Conservation (phyloP, 2,797 vertebrate species). For the Sarcophilus harrisii region DNA sequence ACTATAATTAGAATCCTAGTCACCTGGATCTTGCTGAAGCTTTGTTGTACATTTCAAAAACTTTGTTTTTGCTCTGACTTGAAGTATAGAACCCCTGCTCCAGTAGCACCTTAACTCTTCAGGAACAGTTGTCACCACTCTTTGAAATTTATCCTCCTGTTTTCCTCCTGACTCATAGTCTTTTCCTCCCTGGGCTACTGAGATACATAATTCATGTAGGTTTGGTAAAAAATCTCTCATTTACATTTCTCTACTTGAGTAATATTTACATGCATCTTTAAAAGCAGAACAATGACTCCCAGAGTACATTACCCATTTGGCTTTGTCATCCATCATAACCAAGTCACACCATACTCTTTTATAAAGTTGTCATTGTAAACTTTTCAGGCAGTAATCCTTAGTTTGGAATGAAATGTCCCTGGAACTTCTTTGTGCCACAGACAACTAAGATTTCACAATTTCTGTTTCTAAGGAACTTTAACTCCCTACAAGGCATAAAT, state of each 20-base stretch:
- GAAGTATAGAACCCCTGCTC: background rate
- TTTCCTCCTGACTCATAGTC: background rate
- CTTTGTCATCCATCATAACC: constrained; percentile 46
- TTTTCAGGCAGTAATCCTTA: constrained; percentile 21
- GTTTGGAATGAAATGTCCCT: background rate
- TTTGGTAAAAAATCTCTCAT: constrained; percentile 57
- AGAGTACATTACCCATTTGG: constrained; percentile 13
- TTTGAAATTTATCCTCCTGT: background rate
- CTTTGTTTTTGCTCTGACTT: background rate
- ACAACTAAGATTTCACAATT: background rate
- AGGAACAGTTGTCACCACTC: background rate
- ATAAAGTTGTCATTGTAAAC: constrained; percentile 1
- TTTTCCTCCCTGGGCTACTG: background rate
- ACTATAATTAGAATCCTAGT: constrained; percentile 5
- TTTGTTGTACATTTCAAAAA: constrained; percentile 17
- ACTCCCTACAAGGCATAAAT: background rate
- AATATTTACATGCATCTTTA: constrained; percentile 40
- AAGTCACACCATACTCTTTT: constrained; percentile 14
- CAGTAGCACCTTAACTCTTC: background rate
- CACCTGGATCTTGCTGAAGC: constrained; percentile 17
- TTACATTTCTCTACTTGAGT: constrained; percentile 44
- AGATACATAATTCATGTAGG: constrained; percentile 64
- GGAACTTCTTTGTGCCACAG: background rate
- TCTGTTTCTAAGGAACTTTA: background rate
- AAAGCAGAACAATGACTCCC: background rate